Evolutionary conservation across 2,113 vertebrate genomes (phyloP), one percentile per base, ranked within the genome.

Genomic region (Thinocorus orbignyianus): DNA sequence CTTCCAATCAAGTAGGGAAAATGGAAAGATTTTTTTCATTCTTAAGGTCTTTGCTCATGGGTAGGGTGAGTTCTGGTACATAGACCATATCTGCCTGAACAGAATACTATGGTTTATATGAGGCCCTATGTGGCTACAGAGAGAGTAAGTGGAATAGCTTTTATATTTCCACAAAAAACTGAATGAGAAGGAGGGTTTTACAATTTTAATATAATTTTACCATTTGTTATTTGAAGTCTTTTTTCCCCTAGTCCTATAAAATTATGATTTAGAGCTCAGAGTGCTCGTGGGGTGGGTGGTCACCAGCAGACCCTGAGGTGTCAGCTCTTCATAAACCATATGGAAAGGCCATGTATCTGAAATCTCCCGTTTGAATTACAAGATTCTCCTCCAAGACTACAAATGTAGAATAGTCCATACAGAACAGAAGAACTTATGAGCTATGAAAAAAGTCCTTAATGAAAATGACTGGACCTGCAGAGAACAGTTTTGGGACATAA

Each of bases 1-100:
- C 60, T 90, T 90, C 30, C 68, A 87, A 55, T 55, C 71, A 88
- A 62, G 23, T 41, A 84, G 39, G 25, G 49, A 87, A 91, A 37
- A 82, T 41, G 22, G 42, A 68, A 89, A 94, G 41, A 69, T 81
- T 95, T 92, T 41, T 70, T 85, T 85, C 61, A 87, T 60, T 89
- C 81, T 92, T 83, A 86, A 74, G 79, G 30, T 22, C 18, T 89
- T 92, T 91, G 61, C 33, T 89, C 37, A 44, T 41, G 44, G 17
- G 23, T 49, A 65, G 54, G 30, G 17, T 72, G 41, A 64, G 11
- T 84, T 73, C 70, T 87, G 78, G 17, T 54, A 61, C 44, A 61
- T 30, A 4, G 8, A 39, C 33, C 19, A 23, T 18, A 62, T 90
- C 23, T 57, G 31, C 35, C 44, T 92, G 93, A 76, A 69, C 33